Evolutionary conservation across 2,888 invertebrate genomes (phyloP).

Genomic region (Entomobrya multifasciata): DNA sequence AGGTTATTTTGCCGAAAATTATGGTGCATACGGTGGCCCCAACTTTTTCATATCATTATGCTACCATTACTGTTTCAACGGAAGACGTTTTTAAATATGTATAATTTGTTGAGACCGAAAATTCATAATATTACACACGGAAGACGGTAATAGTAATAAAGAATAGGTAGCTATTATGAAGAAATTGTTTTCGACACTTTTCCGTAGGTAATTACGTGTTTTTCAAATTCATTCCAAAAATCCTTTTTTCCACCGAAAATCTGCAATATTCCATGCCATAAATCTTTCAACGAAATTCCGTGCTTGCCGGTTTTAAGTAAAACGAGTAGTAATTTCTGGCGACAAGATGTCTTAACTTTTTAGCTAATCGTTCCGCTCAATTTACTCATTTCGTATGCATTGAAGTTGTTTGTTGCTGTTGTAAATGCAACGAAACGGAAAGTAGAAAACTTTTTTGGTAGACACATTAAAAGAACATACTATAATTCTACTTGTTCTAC

Average conservation of each 20-base stretch:
- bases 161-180: background rate
- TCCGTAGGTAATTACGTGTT: too few species aligned
- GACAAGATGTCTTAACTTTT: slow-evolving; percentile 21
- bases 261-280: background rate
- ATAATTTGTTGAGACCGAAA: background rate
- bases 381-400: slow-evolving; percentile 17
- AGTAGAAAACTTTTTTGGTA: background rate
- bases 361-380: slow-evolving; percentile 21
- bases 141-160: slow-evolving; percentile 16
- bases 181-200: too few species aligned
- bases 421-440: background rate
- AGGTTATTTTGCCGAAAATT: background rate
- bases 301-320: background rate
- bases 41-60: background rate
- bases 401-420: background rate
- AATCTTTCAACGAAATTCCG: background rate
- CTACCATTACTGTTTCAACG: too few species aligned
- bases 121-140: slow-evolving; percentile 15
- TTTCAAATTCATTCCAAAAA: too few species aligned
- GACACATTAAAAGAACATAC: background rate
- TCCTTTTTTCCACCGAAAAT: background rate
- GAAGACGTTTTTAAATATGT: too few species aligned
- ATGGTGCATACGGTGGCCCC: background rate
- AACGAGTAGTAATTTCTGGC: slow-evolving; percentile 22
- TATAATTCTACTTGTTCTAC: background rate